Evolutionary conservation across 2,888 invertebrate species (phyloP).

Genomic region (Agonum fuliginosum): DNA sequence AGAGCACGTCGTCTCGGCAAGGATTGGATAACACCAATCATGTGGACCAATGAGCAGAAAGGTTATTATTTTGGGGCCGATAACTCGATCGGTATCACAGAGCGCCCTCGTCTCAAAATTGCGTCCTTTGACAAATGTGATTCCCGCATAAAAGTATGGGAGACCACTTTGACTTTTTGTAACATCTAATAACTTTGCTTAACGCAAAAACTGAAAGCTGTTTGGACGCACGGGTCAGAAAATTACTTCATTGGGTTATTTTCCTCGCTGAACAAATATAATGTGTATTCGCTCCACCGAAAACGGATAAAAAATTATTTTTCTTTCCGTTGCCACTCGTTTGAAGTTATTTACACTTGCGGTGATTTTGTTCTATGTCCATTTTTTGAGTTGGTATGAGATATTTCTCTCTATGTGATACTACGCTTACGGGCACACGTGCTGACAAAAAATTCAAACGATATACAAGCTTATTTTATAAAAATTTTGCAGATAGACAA

Average conservation of each 20-base stretch:
- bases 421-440: too few species aligned
- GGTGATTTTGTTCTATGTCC: not conserved
- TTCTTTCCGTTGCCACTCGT: slow-evolving; percentile 9
- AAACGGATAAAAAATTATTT: slow-evolving; percentile 24
- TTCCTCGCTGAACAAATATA: slow-evolving; percentile 37
- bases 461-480: not conserved
- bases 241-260: slow-evolving; percentile 39
- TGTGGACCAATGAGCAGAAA: slow-evolving; percentile 70
- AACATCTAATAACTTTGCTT: slow-evolving; percentile 37
- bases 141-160: slow-evolving; percentile 10
- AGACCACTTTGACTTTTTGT: slow-evolving; percentile 46
- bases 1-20: slow-evolving; percentile 62
- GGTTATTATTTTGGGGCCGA: slow-evolving; percentile 70
- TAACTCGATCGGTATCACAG: slow-evolving; percentile 70
- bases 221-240: slow-evolving; percentile 6
- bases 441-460: not conserved
- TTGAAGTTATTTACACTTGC: slow-evolving; percentile 20
- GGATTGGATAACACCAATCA: slow-evolving; percentile 70
- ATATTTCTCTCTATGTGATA: too few species aligned
- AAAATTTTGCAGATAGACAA: not conserved
- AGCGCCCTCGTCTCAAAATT: slow-evolving; percentile 64
- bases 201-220: slow-evolving; percentile 8
- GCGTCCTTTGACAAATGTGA: slow-evolving; percentile 60
- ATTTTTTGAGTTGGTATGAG: too few species aligned
- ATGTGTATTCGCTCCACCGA: not conserved